Percentiles rank a stretch among this genome's conserved stretches.
phyloP scores from a whole-genome alignment of 2,797 vertebrate genomes.

The Myiotriccus ornatus region DNA sequence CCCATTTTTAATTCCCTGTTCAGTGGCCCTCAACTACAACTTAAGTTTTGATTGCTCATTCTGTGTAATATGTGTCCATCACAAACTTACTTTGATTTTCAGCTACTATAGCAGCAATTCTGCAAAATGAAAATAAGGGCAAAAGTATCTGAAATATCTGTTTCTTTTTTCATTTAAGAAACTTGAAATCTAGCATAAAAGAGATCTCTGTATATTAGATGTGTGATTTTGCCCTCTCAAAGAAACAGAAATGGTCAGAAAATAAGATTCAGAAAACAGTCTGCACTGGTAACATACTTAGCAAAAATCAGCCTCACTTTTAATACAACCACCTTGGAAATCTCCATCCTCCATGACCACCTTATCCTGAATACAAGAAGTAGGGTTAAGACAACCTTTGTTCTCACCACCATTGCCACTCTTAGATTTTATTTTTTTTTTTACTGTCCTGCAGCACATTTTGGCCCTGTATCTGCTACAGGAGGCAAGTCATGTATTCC shows the following conservation, averaged over 20 bases:
- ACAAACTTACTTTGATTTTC: background rate
- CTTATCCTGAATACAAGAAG: background rate
- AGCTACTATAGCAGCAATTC: background rate
- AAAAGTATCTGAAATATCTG: background rate
- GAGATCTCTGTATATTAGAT: background rate
- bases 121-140: rapidly evolving
- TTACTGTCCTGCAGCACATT: background rate
- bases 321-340: background rate
- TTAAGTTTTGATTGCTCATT: background rate
- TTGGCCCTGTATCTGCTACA: background rate
- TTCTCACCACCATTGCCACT: background rate
- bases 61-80: background rate
- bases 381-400: background rate
- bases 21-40: background rate
- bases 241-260: background rate
- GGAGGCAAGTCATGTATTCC: background rate
- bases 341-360: background rate
- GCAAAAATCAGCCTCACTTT: background rate
- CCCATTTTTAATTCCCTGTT: background rate
- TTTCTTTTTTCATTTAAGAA: background rate
- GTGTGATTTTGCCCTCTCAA: background rate
- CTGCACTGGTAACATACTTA: background rate
- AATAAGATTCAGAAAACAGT: background rate
- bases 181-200: background rate
- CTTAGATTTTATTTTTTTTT: background rate